Percentiles rank a stretch among this genome's conserved stretches.
phyloP scores from a whole-genome alignment of 64 coral and sea anemone genomes.

The Montipora efflorescens region DNA sequence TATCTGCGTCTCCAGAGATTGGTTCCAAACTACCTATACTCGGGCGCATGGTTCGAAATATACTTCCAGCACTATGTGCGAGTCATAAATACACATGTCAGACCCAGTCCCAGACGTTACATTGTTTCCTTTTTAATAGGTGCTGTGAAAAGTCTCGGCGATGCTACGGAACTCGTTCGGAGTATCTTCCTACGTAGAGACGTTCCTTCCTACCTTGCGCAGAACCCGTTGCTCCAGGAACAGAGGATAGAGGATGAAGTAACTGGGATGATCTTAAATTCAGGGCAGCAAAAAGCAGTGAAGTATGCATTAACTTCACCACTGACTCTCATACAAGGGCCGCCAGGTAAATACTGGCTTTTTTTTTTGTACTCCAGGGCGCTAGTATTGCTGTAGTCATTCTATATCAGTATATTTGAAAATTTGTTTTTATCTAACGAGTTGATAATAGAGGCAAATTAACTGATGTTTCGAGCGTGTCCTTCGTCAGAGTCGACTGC shows the following conservation, averaged over 20 bases:
- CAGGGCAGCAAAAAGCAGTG: slow-evolving; percentile 62
- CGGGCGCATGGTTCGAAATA: too few species aligned
- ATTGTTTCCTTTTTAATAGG: not conserved
- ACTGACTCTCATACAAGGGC: slow-evolving; percentile 71
- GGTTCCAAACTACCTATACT: too few species aligned
- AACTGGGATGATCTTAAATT: slow-evolving; percentile 26
- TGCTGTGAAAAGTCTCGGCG: slow-evolving; percentile 35
- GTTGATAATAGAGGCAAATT: too few species aligned
- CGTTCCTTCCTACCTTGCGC: slow-evolving; percentile 16
- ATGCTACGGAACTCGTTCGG: slow-evolving; percentile 54
- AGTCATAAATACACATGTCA: too few species aligned
- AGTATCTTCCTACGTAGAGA: slow-evolving; percentile 52
- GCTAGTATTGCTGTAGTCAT: too few species aligned
- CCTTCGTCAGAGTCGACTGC: not conserved
- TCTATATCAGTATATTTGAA: too few species aligned
- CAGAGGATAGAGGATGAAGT: not conserved
- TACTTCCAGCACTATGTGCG: too few species aligned
- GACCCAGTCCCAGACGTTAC: too few species aligned
- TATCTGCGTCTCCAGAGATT: too few species aligned
- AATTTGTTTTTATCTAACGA: too few species aligned
- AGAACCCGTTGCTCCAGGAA: not conserved
- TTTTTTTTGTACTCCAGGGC: not conserved
- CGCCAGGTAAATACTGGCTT: slow-evolving; percentile 36
- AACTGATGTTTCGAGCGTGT: too few species aligned
- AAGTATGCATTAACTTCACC: slow-evolving; percentile 55